A percentile compares a stretch with the other conserved stretches of the same genome.
Evolutionary conservation across 2,888 invertebrate genomes (phyloP).

Genomic region (Formica aserva): DNA sequence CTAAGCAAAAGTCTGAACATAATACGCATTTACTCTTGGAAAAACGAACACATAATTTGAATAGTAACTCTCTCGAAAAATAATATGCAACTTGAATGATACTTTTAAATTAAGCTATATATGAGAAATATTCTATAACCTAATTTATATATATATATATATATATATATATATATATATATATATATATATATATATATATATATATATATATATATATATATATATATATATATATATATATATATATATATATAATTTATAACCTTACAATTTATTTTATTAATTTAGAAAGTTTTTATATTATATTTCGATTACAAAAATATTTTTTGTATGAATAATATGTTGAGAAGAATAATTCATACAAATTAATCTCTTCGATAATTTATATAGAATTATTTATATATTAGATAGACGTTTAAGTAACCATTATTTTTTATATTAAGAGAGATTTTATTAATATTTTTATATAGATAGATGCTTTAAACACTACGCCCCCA

Average conservation of each 20-base stretch:
- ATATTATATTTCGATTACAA: neutral
- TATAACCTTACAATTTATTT: neutral
- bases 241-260: neutral
- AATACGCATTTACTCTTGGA: slow-evolving; percentile 3
- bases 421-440: no score
- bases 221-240: no score
- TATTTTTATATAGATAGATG: neutral
- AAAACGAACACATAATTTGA: neutral
- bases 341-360: neutral
- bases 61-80: neutral
- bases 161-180: no score
- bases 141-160: neutral
- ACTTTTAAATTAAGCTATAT: neutral
- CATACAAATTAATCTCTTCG: neutral
- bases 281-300: neutral
- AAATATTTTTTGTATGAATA: neutral
- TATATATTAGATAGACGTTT: neutral
- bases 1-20: slow-evolving; percentile 31
- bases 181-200: no score
- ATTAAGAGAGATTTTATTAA: neutral
- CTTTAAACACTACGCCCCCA: neutral
- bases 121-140: neutral
- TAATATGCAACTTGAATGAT: neutral
- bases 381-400: neutral
- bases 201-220: no score